phyloP scores from a whole-genome alignment of 2,797 vertebrate genomes.

The Chaunax sp. region DNA sequence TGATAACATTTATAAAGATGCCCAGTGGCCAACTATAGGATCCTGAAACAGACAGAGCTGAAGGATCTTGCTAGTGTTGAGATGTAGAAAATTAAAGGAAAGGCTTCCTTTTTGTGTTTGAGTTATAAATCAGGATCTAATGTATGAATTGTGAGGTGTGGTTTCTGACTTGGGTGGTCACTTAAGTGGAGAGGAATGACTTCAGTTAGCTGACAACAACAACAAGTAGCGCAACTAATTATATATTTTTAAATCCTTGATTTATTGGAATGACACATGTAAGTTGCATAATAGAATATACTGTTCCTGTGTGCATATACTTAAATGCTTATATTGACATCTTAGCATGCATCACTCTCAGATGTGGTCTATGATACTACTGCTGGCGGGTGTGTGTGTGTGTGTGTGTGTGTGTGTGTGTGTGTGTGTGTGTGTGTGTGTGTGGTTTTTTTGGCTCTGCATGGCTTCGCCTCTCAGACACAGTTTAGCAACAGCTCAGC shows the following conservation, averaged over 20 bases:
- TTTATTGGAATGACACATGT: neutral
- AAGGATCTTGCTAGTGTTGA: too few relatives aligned
- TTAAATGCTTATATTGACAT: constrained; percentile 9
- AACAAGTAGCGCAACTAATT: neutral
- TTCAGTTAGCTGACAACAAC: neutral
- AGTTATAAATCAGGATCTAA: neutral
- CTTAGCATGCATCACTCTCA: constrained; percentile 36
- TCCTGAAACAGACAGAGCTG: too few relatives aligned
- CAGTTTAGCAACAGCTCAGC: constrained; percentile 86
- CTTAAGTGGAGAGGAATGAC: neutral
- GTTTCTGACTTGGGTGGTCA: neutral
- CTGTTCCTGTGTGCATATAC: neutral
- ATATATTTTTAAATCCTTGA: too few relatives aligned
- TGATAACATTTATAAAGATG: neutral
- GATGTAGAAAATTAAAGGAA: neutral
- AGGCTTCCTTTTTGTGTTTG: neutral
- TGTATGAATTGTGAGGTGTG: neutral
- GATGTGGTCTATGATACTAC: constrained; percentile 34
- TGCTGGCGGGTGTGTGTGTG: constrained; percentile 17
- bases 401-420: constrained; percentile 5
- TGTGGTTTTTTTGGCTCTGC: constrained; percentile 74
- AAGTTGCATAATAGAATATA: neutral
- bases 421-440: constrained; percentile 16
- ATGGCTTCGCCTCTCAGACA: constrained; percentile 85
- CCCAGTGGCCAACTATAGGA: neutral